Evolutionary conservation across 30 jellyfish, hydroid and myxozoan species (phyloP).

Genomic region (Hydractinia symbiolongicarpus): DNA sequence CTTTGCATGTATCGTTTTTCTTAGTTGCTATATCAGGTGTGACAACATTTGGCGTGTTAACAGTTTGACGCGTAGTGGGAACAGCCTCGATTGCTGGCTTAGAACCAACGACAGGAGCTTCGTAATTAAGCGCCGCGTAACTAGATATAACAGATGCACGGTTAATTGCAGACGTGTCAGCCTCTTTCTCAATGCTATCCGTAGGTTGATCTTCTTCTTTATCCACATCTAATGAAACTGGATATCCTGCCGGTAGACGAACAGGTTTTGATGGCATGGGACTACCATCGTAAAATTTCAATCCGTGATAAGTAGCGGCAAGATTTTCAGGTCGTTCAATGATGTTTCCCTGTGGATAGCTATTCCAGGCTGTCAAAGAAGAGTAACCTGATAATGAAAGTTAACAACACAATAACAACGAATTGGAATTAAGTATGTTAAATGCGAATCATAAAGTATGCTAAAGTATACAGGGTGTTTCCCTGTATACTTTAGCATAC

Average conservation of each 20-base stretch:
- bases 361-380: too few relatives aligned
- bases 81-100: neutral
- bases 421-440: too few relatives aligned
- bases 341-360: neutral
- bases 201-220: neutral
- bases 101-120: neutral
- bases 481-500: too few relatives aligned
- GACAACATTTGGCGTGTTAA: neutral
- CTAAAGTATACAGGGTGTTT: too few relatives aligned
- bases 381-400: too few relatives aligned
- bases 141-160: neutral
- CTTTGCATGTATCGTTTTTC: neutral
- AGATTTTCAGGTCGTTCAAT: constrained; percentile 11
- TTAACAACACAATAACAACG: too few relatives aligned
- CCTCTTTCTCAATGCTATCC: neutral
- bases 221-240: constrained; percentile 27
- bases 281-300: constrained; percentile 22
- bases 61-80: neutral
- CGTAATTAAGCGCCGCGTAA: neutral
- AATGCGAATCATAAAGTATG: too few relatives aligned
- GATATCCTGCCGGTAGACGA: constrained; percentile 19
- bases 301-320: constrained; percentile 23
- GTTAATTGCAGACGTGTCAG: neutral
- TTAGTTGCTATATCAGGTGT: neutral
- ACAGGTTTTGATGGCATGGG: neutral